Percentiles rank a stretch among this genome's conserved stretches.
These are phyloP conservation scores for Eupeodes corollae DNA, from an alignment of 1,140 invertebrate genomes.

Conservation along the genomic window DNA sequence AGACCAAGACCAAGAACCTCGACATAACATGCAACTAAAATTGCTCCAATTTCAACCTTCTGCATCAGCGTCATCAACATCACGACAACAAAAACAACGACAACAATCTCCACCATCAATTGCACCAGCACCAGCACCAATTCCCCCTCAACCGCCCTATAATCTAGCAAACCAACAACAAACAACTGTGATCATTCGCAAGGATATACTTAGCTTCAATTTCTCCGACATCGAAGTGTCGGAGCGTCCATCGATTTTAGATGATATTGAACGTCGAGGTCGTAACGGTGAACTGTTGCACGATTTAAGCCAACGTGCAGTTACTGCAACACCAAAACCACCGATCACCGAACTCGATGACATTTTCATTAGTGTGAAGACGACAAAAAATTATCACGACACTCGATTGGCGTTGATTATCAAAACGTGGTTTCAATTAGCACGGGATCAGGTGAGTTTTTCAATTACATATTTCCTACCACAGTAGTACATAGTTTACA, in stretches of 20 bases:
- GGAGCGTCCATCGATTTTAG: conserved; percentile 22
- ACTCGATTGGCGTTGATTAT: conserved; percentile 75
- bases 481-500: no score
- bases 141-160: not conserved
- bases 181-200: conserved; percentile 26
- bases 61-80: conserved; percentile 6
- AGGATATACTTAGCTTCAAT: conserved; percentile 35
- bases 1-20: not conserved
- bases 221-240: conserved; percentile 34
- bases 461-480: no score
- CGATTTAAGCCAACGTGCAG: conserved; percentile 29
- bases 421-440: conserved; percentile 86
- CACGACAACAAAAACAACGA: not conserved
- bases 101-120: not conserved
- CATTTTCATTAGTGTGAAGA: conserved; percentile 91
- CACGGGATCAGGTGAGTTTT: conserved; percentile 70
- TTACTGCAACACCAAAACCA: conserved; percentile 46
- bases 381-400: conserved; percentile 76
- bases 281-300: conserved; percentile 29
- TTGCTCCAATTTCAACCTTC: conserved; percentile 7
- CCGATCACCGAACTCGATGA: conserved; percentile 65
- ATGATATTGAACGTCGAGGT: conserved; percentile 23
- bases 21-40: conserved; percentile 2
- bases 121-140: not conserved
- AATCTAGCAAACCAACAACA: conserved; percentile 1